These are phyloP conservation scores for Crambe crambe DNA, from an alignment of 37 sponge, comb jelly and placozoan species.

Conservation along the genomic window DNA sequence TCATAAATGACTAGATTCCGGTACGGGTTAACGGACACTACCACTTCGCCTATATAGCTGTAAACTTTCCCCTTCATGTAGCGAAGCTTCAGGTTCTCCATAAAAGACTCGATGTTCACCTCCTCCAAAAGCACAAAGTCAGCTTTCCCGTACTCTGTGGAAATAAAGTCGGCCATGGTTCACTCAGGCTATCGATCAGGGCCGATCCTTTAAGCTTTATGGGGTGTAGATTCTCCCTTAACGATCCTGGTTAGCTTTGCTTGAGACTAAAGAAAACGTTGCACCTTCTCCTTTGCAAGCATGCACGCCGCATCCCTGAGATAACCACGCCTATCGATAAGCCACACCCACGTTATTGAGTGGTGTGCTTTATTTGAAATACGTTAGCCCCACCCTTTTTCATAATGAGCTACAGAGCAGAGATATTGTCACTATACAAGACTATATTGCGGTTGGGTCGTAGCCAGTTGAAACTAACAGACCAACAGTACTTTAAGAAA, in stretches of 20 bases:
- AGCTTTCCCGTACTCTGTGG: constrained; percentile 58
- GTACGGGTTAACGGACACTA: constrained; percentile 87
- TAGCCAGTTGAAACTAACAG: constrained; percentile 24
- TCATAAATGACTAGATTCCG: constrained; percentile 66
- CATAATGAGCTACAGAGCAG: not conserved
- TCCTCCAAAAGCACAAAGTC: constrained; percentile 87
- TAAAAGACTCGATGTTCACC: constrained; percentile 57
- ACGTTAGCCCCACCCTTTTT: not conserved
- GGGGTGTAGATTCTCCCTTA: no score
- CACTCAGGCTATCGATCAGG: not conserved
- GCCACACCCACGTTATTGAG: not conserved
- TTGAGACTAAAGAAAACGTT: no score
- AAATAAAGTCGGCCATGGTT: constrained; percentile 48
- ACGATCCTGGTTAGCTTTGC: no score
- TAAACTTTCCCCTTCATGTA: constrained; percentile 71
- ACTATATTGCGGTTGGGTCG: constrained; percentile 25
- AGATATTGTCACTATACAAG: constrained; percentile 42
- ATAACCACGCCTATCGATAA: not conserved
- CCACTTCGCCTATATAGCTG: constrained; percentile 87
- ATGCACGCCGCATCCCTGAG: not conserved
- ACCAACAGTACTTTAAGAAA: constrained; percentile 39
- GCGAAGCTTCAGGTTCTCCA: constrained; percentile 73
- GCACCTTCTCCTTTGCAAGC: not conserved
- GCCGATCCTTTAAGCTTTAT: no score
- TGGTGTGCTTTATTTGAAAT: not conserved